These are phyloP conservation scores for Elanoides forficatus DNA, from an alignment of 2,113 vertebrate genomes.

Conservation along the genomic window DNA sequence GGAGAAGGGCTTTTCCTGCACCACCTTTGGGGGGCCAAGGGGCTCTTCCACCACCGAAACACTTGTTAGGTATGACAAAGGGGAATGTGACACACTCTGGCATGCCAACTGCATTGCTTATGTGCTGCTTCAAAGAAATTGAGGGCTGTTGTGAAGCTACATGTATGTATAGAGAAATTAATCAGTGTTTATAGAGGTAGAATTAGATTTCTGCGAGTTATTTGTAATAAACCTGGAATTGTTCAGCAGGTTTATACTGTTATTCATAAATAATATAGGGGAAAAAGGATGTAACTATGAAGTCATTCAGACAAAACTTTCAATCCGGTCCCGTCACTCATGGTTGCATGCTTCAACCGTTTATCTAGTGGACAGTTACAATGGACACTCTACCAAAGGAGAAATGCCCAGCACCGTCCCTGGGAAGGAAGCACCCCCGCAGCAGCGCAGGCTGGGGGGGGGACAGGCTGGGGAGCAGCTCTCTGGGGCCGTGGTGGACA, in stretches of 20 bases:
- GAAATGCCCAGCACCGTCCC: fast-evolving
- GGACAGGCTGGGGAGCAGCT: not conserved
- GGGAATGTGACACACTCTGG: not conserved
- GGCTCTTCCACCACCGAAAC: not conserved
- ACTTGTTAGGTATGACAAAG: not conserved
- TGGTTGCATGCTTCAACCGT: not conserved
- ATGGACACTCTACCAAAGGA: not conserved
- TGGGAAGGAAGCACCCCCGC: not conserved
- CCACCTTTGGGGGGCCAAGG: not conserved
- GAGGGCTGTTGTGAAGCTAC: not conserved
- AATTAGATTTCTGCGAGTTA: not conserved
- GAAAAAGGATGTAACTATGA: not conserved
- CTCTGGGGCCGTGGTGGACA: not conserved
- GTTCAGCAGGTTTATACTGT: not conserved
- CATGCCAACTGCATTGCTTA: not conserved
- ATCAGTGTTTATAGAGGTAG: not conserved
- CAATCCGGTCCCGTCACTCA: not conserved
- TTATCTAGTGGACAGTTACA: not conserved
- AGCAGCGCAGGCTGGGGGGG: not conserved
- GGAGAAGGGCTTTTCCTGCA: not conserved
- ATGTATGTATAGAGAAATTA: not conserved
- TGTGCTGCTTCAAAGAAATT: not conserved
- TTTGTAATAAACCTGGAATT: not conserved
- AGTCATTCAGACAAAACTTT: not conserved
- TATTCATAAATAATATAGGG: not conserved